A percentile compares a stretch with the other conserved stretches of the same genome.
These are phyloP conservation scores for Dicycla oo DNA, from an alignment of 2,888 invertebrate species.

Conservation along the genomic window DNA sequence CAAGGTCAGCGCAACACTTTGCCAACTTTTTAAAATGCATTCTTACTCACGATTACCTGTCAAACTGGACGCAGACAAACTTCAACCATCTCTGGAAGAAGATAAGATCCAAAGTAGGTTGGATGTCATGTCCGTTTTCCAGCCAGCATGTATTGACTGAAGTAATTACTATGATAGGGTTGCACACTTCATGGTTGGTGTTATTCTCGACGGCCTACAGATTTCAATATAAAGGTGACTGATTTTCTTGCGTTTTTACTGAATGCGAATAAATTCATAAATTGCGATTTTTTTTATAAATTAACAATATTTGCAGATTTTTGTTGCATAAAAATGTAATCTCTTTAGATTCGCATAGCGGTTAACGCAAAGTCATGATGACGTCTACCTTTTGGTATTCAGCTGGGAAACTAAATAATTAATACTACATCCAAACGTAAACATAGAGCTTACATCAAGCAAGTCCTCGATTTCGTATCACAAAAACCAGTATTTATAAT, in stretches of 20 bases:
- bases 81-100: accelerated
- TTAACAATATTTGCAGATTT: not conserved
- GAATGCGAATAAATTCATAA: not conserved
- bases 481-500: not conserved
- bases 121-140: not conserved
- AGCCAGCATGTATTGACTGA: conserved; percentile 37
- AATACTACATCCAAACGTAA: not conserved
- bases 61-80: conserved; percentile 4
- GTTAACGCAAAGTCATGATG: conserved; percentile 9
- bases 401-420: not conserved
- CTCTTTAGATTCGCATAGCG: not conserved
- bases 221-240: conserved; percentile 30
- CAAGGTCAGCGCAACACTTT: conserved; percentile 63
- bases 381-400: conserved; percentile 9
- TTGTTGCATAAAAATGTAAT: not conserved
- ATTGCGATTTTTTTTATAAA: not conserved
- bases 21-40: conserved; percentile 61
- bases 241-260: conserved; percentile 20
- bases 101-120: conserved; percentile 27
- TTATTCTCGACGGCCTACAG: conserved; percentile 49
- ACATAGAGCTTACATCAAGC: not conserved
- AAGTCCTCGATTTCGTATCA: not conserved
- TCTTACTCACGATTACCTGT: conserved; percentile 13
- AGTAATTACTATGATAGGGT: conserved; percentile 31
- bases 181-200: conserved; percentile 32